A percentile compares a stretch with the other conserved stretches of the same genome.
Conservation (phyloP, 2,797 vertebrate species). For the Onychomys arenicola region DNA sequence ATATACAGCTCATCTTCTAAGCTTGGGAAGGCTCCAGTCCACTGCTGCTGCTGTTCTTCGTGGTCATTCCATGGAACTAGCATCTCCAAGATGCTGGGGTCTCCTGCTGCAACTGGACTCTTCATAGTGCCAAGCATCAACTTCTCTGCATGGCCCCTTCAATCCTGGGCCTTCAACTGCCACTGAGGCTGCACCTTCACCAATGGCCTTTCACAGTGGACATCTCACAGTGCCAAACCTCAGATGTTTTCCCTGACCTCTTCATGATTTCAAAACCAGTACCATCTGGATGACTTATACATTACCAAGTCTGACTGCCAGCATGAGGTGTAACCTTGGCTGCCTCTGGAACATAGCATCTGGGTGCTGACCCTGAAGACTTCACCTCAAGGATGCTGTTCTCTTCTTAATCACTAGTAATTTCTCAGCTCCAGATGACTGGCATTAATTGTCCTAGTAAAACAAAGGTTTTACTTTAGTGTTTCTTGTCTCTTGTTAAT, state of each 20-base stretch:
- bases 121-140: background rate
- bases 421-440: background rate
- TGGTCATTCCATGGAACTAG: background rate
- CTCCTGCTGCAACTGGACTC: background rate
- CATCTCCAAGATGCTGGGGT: background rate
- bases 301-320: background rate
- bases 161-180: background rate
- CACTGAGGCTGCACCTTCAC: background rate
- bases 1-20: background rate
- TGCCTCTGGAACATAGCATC: background rate
- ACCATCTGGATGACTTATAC: background rate
- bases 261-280: background rate
- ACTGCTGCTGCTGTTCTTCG: background rate
- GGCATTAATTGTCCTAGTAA: background rate
- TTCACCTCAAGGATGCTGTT: background rate
- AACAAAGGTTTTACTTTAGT: background rate
- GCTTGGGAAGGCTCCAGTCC: background rate
- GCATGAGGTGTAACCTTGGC: background rate
- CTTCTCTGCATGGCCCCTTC: background rate
- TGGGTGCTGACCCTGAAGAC: background rate
- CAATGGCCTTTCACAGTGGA: background rate
- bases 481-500: background rate
- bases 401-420: background rate
- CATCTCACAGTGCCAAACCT: background rate
- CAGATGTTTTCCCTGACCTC: background rate